Conservation (phyloP, 2,888 invertebrate species). For the Stictocephala bisonia region DNA sequence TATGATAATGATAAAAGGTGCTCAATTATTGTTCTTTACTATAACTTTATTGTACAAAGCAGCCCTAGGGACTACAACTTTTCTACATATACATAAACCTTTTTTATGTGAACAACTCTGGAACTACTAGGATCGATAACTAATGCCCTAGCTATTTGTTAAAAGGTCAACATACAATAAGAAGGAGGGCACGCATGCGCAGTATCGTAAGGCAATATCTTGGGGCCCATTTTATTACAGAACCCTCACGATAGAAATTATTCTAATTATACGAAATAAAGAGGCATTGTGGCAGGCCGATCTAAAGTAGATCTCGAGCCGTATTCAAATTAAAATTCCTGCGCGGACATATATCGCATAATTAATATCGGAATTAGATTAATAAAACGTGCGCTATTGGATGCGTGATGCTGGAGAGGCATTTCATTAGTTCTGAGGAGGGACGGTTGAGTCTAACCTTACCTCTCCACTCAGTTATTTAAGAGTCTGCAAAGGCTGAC, state of each 20-base stretch:
- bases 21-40: too few relatives aligned
- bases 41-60: too few relatives aligned
- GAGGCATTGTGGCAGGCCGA: slow-evolving; percentile 35
- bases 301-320: slow-evolving; percentile 40
- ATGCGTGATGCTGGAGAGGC: slow-evolving; percentile 21
- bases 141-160: too few relatives aligned
- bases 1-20: too few relatives aligned
- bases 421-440: neutral
- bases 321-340: slow-evolving; percentile 43
- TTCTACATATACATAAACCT: too few relatives aligned
- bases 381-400: slow-evolving; percentile 48
- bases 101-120: too few relatives aligned
- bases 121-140: too few relatives aligned
- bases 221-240: slow-evolving; percentile 30
- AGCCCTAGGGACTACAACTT: too few relatives aligned
- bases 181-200: slow-evolving; percentile 4
- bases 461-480: too few relatives aligned
- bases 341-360: slow-evolving; percentile 47
- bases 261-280: slow-evolving; percentile 40
- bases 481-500: too few relatives aligned
- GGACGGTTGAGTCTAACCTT: neutral
- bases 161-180: too few relatives aligned
- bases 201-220: slow-evolving; percentile 16
- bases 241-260: slow-evolving; percentile 36
- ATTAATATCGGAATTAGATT: slow-evolving; percentile 49